phyloP scores from a whole-genome alignment of 2,113 vertebrate species.

The Mus musculus region DNA sequence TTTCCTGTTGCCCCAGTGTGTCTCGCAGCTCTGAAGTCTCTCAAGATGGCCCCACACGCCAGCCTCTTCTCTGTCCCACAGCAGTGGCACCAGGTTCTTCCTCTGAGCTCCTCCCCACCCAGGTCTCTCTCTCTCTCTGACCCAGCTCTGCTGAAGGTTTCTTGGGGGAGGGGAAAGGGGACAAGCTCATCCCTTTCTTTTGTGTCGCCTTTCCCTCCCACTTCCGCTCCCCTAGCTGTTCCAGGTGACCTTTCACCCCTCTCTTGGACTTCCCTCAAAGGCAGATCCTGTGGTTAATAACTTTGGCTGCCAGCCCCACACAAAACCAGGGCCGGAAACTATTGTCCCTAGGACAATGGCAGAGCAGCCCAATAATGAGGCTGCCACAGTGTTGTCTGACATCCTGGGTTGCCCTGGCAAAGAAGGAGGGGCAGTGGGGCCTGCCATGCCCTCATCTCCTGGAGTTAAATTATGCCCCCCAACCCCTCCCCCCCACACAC shows the following conservation, averaged over 20 bases:
- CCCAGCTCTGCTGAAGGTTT: conserved; percentile 72
- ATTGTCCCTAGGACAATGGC: conserved; percentile 79
- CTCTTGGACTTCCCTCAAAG: conserved; percentile 76
- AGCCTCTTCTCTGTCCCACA: background rate
- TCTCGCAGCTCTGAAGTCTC: background rate
- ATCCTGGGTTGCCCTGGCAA: conserved; percentile 79
- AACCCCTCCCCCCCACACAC: background rate
- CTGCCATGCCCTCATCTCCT: conserved; percentile 58
- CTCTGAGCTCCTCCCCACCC: background rate
- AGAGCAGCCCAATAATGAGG: conserved; percentile 76
- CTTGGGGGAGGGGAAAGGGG: conserved; percentile 17
- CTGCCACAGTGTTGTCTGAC: conserved; percentile 79
- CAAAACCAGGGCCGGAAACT: conserved; percentile 78
- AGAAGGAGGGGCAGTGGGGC: conserved; percentile 72
- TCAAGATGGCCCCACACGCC: background rate
- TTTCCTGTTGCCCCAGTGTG: background rate
- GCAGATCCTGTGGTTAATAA: conserved; percentile 80
- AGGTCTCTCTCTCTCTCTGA: conserved; percentile 47
- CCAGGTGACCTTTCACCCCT: conserved; percentile 78
- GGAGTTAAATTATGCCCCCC: conserved; percentile 67
- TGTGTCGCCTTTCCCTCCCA: conserved; percentile 79
- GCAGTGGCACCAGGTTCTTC: conserved; percentile 39
- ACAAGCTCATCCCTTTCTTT: conserved; percentile 76
- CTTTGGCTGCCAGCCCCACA: conserved; percentile 78
- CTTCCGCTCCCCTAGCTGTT: conserved; percentile 81